phyloP scores from a whole-genome alignment of 2,113 vertebrate species.

The Herpailurus yagouaroundi region DNA sequence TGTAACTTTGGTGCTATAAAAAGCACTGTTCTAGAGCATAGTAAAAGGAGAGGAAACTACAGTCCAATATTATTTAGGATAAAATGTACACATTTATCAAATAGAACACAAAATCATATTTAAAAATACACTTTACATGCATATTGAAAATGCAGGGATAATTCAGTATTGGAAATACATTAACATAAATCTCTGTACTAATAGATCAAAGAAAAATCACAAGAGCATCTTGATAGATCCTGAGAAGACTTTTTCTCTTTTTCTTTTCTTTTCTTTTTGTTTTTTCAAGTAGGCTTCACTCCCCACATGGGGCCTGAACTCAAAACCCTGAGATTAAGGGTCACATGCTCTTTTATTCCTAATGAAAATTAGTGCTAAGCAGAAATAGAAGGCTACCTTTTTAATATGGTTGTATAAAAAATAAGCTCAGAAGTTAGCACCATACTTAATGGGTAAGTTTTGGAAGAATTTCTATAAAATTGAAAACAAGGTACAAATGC shows the following conservation, averaged over 20 bases:
- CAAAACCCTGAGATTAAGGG: neutral
- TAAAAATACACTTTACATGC: neutral
- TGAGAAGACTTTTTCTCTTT: neutral
- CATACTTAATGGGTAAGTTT: neutral
- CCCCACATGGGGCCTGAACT: neutral
- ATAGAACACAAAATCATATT: neutral
- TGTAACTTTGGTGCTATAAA: neutral
- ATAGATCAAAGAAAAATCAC: neutral
- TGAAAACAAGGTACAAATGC: neutral
- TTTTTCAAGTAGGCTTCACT: neutral
- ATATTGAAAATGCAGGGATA: neutral
- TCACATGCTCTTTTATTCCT: neutral
- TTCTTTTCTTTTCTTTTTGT: too few species aligned
- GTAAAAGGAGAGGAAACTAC: neutral
- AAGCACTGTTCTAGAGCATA: neutral
- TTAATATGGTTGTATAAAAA: neutral
- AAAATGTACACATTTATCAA: neutral
- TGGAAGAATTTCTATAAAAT: neutral
- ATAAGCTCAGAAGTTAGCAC: neutral
- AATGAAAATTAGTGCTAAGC: neutral
- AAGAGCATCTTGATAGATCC: neutral
- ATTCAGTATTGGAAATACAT: neutral
- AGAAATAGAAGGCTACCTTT: neutral
- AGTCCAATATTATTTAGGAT: neutral
- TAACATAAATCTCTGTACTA: neutral